Evolutionary conservation across 2,888 invertebrate species (phyloP), one percentile per base, ranked within the genome.

Genomic region (Peribatodes rhomboidaria): DNA sequence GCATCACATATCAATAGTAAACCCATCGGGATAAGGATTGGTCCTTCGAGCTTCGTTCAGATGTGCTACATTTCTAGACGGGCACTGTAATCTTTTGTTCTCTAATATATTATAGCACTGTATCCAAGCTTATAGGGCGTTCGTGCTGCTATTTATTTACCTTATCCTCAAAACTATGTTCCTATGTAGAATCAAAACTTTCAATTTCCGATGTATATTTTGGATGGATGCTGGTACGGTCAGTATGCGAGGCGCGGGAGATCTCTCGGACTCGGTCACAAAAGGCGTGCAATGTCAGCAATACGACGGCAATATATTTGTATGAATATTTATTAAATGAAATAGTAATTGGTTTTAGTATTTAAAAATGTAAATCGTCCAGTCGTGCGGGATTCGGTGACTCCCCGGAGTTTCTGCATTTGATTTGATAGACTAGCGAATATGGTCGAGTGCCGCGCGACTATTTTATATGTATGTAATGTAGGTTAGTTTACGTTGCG

Each of bases 401-500:
- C 56, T 35, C n/a, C 3, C 57, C 37, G 58, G 37, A 37, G 37
- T n/a, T n/a, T 18, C 14, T 41, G 20, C 41, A 56, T 55, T 37
- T 52, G 41, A 56, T 55, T 37, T 52, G 41, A 57, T 58, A 49
- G 42, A 47, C 20, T 50, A 31, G 49, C 52, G 42, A 37, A 41
- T 56, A 42, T 63, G 67, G 39, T 44, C 37, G 64, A 69, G 59
- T 62, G 46, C 69, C 71, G 73, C 72, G 70, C 62, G 61, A 49
- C 53, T 67, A 57, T 68, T 74, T 74, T 74, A 76, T 79, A 76
- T 78, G 74, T 81, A 81, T 81, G 80, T 84, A 81, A 77, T 75
- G 78, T 85, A 85, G 81, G 82, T 83, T 85, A 85, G 81, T 82
- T 80, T 73, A 76, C 79, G 76, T 75, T 74, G 69, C 70, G 78